Evolutionary conservation across 2,113 vertebrate species (phyloP), one percentile per base, ranked within the genome.

Genomic region (Cariama cristata): DNA sequence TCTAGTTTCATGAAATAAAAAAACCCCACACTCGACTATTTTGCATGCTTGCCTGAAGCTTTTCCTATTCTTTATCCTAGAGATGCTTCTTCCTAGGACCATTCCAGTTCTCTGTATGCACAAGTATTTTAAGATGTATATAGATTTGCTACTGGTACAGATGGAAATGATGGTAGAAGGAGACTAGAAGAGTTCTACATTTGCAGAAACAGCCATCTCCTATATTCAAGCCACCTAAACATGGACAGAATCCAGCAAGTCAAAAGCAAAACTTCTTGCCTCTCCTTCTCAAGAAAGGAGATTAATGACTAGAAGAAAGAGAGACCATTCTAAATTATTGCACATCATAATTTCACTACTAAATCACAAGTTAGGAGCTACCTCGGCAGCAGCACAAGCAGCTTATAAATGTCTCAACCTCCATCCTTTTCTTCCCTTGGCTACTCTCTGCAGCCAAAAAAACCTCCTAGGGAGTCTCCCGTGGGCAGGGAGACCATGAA

Each of bases 261-360:
- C 74, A n/a, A 80, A 86, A 77, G 38, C 67, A 92, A 86, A 68
- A 77, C 22, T 55, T 73, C 53, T 69, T 24, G 15, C 20, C 23
- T 90, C 35, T 88, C 42, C 26, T 74, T 93, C 42, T 55, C 40
- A 45, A 64, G 26, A 88, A 86, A 63, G 28, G n/a, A 92, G 76
- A 94, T 92, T 84, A 81, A 94, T 3, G 9, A 32, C 58, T 40
- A 22, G 32, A 58, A 68, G 50, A 79, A 32, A 74, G 42, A 76
- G 28, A 92, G 20, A 73, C 22, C 4, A 4, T 45, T 86, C 27
- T 84, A 42, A 90, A 80, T 77, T 69, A 92, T 26, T 80, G 75
- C 72, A 91, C 59, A 71, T 80, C 63, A 59, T 83, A 62, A 94
- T 95, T 96, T 86, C 86, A n/a, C 35, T 50, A 42, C 47, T 92